Conservation (phyloP, 2,113 vertebrate species). For the Mustelus asterias region DNA sequence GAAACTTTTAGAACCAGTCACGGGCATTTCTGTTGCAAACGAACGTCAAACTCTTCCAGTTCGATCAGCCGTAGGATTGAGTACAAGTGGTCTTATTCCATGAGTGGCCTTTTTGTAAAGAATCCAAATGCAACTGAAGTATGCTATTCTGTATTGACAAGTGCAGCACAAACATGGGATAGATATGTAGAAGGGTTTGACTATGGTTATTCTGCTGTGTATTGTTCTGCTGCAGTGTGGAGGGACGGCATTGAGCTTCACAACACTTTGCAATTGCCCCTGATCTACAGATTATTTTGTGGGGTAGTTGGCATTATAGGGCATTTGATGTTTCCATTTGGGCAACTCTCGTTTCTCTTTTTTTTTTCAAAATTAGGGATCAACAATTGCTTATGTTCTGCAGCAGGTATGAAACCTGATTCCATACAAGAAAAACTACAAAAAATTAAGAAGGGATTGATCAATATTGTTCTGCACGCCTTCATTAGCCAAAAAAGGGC, state of each 20-base stretch:
- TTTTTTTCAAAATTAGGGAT: conserved; percentile 62
- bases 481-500: neutral
- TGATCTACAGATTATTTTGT: conserved; percentile 49
- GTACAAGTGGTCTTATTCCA: conserved; percentile 36
- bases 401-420: conserved; percentile 46
- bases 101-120: conserved; percentile 34
- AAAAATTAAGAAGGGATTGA: conserved; percentile 53
- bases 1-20: neutral
- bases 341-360: conserved; percentile 50
- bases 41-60: neutral
- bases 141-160: conserved; percentile 23
- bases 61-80: neutral
- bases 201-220: neutral
- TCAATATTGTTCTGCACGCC: conserved; percentile 53
- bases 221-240: neutral
- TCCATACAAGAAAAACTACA: conserved; percentile 43
- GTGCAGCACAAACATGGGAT: conserved; percentile 29
- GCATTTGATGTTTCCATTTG: conserved; percentile 68
- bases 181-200: conserved; percentile 4
- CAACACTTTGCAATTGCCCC: conserved; percentile 62
- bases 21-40: conserved; percentile 4
- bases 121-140: neutral
- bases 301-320: conserved; percentile 65
- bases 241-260: conserved; percentile 29
- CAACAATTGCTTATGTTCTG: conserved; percentile 62